Conservation (phyloP, 2,888 invertebrate genomes). For the Plutella xylostella region DNA sequence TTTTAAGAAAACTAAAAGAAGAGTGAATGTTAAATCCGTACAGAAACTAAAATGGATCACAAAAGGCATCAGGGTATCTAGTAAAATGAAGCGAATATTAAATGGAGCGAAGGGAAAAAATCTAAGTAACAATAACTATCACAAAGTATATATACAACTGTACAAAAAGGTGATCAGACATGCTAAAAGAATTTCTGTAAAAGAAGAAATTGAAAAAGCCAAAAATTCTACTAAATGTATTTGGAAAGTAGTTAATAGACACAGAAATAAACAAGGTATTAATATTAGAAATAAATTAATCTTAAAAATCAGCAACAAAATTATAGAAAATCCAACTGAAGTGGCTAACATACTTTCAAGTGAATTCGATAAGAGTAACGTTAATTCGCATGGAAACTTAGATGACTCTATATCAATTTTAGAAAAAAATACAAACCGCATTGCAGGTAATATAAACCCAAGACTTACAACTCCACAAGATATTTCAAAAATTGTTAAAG, state of each 20-base stretch:
- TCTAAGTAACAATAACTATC: neutral
- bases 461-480: no score
- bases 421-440: no score
- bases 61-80: neutral
- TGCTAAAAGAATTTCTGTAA: neutral
- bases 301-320: neutral
- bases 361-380: no score
- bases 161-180: neutral
- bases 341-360: no score
- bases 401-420: no score
- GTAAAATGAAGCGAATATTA: neutral
- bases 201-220: no score
- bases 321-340: no score
- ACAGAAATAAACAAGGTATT: neutral
- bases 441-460: no score
- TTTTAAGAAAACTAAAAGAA: neutral
- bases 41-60: neutral
- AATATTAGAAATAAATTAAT: neutral
- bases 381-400: no score
- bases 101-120: neutral
- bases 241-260: neutral
- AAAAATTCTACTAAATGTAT: neutral
- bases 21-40: neutral
- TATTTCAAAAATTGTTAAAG: no score
- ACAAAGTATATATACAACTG: no score